Percentiles rank a stretch among this genome's conserved stretches.
These are phyloP conservation scores for Eulithis testata DNA, from an alignment of 2,888 invertebrate genomes.

Conservation along the genomic window DNA sequence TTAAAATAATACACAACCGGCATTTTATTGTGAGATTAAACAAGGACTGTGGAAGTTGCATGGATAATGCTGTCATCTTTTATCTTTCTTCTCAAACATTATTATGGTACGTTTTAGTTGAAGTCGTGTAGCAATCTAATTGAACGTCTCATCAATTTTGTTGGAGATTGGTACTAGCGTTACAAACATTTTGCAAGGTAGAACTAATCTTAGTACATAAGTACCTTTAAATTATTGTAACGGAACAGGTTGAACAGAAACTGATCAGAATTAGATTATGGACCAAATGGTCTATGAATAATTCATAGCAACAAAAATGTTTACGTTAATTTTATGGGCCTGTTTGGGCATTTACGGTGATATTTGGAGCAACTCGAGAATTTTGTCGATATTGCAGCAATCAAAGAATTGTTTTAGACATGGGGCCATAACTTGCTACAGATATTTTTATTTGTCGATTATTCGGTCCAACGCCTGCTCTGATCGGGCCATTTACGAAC, in stretches of 20 bases:
- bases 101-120: not conserved
- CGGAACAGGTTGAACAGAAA: conserved; percentile 6
- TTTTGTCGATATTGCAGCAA: conserved; percentile 34
- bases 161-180: not conserved
- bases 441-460: conserved; percentile 65
- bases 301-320: conserved; percentile 35
- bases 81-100: conserved; percentile 19
- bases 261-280: conserved; percentile 18
- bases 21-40: conserved; percentile 29
- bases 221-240: conserved; percentile 6
- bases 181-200: not conserved
- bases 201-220: not conserved
- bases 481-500: conserved; percentile 50
- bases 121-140: not conserved
- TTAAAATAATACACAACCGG: conserved; percentile 60
- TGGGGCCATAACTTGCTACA: conserved; percentile 13
- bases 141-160: not conserved
- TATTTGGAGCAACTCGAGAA: conserved; percentile 31
- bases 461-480: conserved; percentile 65
- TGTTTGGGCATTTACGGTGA: conserved; percentile 24
- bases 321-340: conserved; percentile 36
- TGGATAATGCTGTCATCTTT: conserved; percentile 60
- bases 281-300: conserved; percentile 32
- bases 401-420: conserved; percentile 25
- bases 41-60: conserved; percentile 58